phyloP scores from a whole-genome alignment of 2,113 vertebrate genomes.

The Ardeotis arabs region DNA sequence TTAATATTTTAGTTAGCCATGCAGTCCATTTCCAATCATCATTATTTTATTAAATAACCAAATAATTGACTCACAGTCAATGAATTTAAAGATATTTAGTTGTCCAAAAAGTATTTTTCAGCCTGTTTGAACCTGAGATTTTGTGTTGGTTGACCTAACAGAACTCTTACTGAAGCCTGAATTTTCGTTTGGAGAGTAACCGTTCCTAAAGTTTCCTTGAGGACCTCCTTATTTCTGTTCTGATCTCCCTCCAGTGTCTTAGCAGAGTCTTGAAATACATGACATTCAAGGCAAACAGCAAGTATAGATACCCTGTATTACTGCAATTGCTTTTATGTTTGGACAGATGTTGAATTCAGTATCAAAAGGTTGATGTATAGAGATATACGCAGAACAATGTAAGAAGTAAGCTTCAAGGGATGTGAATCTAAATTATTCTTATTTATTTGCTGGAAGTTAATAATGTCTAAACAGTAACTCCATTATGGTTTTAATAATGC shows the following conservation, averaged over 20 bases:
- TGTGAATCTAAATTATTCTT: not conserved
- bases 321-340: not conserved
- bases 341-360: not conserved
- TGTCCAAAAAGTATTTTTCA: not conserved
- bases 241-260: not conserved
- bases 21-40: not conserved
- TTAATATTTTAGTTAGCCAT: not conserved
- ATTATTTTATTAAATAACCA: not conserved
- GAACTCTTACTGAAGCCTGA: not conserved
- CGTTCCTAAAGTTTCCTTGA: not conserved
- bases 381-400: not conserved
- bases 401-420: not conserved
- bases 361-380: not conserved
- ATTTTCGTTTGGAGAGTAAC: not conserved
- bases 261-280: not conserved
- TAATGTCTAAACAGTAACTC: not conserved
- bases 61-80: not conserved
- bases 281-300: not conserved
- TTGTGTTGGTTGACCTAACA: not conserved
- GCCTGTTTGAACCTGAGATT: not conserved
- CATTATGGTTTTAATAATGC: not conserved
- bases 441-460: not conserved
- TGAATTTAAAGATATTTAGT: not conserved
- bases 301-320: not conserved
- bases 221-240: not conserved